These are phyloP conservation scores for Apamea monoglypha DNA, from an alignment of 2,888 invertebrate species.

Conservation along the genomic window DNA sequence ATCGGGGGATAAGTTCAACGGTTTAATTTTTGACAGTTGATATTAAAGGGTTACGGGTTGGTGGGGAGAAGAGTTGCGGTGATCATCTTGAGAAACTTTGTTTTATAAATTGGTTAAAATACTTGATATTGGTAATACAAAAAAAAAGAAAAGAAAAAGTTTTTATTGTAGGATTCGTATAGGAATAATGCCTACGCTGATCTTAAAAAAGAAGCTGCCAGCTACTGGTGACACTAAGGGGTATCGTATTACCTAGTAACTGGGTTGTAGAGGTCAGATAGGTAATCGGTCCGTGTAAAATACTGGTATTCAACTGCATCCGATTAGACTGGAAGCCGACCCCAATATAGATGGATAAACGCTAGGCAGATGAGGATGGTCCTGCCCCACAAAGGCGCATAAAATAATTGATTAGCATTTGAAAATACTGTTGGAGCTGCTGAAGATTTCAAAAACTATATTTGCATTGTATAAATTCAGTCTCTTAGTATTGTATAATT, in stretches of 20 bases:
- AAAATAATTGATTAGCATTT: too few relatives aligned
- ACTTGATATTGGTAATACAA: not conserved
- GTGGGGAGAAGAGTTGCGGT: not conserved
- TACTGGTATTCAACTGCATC: not conserved
- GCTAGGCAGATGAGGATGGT: not conserved
- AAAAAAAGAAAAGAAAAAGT: not conserved
- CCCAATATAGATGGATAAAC: not conserved
- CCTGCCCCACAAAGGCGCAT: too few relatives aligned
- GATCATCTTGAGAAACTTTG: conserved; percentile 9
- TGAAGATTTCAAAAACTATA: too few relatives aligned
- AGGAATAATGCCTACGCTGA: too few relatives aligned
- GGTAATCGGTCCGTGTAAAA: not conserved
- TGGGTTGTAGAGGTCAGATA: not conserved
- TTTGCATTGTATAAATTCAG: too few relatives aligned
- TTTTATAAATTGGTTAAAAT: not conserved
- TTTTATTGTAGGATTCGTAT: too few relatives aligned
- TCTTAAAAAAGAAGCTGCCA: too few relatives aligned
- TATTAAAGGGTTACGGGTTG: conserved; percentile 76
- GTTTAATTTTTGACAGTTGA: conserved; percentile 83
- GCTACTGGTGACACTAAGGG: not conserved
- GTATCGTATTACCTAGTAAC: not conserved
- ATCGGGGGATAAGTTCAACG: conserved; percentile 73
- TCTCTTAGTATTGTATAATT: too few relatives aligned
- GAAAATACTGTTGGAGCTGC: too few relatives aligned
- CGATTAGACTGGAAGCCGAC: not conserved